These are phyloP conservation scores for Lepidochrysops patricia DNA, from an alignment of 2,888 invertebrate species.

Conservation along the genomic window DNA sequence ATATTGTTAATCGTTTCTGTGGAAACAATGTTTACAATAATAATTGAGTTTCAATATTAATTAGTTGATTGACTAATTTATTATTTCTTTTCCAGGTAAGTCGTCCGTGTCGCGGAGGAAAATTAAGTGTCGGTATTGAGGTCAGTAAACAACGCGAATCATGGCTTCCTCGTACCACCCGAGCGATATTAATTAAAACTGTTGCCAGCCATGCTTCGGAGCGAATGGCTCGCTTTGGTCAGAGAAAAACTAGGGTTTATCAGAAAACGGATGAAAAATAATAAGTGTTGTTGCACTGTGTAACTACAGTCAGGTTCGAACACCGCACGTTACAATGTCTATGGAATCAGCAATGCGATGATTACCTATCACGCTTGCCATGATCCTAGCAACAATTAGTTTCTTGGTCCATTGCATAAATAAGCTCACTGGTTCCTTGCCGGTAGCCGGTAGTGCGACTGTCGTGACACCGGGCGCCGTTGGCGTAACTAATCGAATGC, in stretches of 20 bases:
- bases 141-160: conserved; percentile 33
- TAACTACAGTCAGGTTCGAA: too few relatives aligned
- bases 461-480: neutral
- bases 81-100: conserved; percentile 45
- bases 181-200: conserved; percentile 21
- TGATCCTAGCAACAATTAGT: neutral
- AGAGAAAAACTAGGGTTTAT: neutral
- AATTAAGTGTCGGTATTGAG: conserved; percentile 25
- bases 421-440: conserved; percentile 16
- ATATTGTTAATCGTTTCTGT: neutral
- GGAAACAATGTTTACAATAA: neutral
- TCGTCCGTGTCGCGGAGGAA: conserved; percentile 24
- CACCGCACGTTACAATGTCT: too few relatives aligned
- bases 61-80: conserved; percentile 2
- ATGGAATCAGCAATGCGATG: too few relatives aligned
- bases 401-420: neutral
- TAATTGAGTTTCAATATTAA: neutral
- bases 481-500: conserved; percentile 6
- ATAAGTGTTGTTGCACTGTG: too few relatives aligned
- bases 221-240: neutral
- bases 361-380: too few relatives aligned
- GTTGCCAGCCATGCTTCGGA: neutral
- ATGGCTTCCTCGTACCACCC: conserved; percentile 16
- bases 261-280: too few relatives aligned
- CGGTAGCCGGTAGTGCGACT: conserved; percentile 7